phyloP scores from a whole-genome alignment of 2,888 invertebrate species.

The Dryadula phaetusa region DNA sequence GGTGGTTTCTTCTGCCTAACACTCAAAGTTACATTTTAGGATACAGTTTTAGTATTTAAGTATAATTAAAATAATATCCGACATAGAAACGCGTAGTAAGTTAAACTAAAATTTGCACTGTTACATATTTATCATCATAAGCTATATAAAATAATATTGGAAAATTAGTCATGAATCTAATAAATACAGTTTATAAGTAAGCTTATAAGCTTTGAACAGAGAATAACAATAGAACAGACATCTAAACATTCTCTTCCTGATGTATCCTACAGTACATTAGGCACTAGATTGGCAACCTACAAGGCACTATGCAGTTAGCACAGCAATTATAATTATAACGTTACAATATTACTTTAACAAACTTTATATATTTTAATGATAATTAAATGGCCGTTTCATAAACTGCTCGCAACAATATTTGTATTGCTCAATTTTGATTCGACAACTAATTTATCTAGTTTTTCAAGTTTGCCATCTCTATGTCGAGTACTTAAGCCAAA shows the following conservation, averaged over 20 bases:
- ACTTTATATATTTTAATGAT: constrained; percentile 54
- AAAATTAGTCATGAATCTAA: constrained; percentile 28
- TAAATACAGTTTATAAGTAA: constrained; percentile 44
- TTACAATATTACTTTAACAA: constrained; percentile 61
- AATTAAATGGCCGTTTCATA: constrained; percentile 49
- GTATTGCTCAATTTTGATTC: constrained; percentile 39
- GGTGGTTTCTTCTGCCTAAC: constrained; percentile 74
- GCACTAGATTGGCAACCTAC: constrained; percentile 86
- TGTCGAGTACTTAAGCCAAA: constrained; percentile 43
- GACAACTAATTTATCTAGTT: constrained; percentile 42
- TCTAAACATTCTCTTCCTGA: constrained; percentile 50
- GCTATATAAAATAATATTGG: constrained; percentile 36
- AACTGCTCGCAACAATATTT: constrained; percentile 50
- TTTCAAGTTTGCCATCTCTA: constrained; percentile 42
- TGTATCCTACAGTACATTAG: constrained; percentile 69
- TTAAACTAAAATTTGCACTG: constrained; percentile 34
- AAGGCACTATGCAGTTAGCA: constrained; percentile 85
- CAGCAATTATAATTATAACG: constrained; percentile 73
- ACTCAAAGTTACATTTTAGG: constrained; percentile 55
- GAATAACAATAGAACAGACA: constrained; percentile 51
- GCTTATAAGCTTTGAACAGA: constrained; percentile 49
- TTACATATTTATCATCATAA: constrained; percentile 32
- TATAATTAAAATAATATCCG: constrained; percentile 44
- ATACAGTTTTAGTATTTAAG: constrained; percentile 40
- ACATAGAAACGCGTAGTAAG: constrained; percentile 40